Evolutionary conservation across 2,113 vertebrate genomes (phyloP).

Genomic region (Madoqua kirkii): DNA sequence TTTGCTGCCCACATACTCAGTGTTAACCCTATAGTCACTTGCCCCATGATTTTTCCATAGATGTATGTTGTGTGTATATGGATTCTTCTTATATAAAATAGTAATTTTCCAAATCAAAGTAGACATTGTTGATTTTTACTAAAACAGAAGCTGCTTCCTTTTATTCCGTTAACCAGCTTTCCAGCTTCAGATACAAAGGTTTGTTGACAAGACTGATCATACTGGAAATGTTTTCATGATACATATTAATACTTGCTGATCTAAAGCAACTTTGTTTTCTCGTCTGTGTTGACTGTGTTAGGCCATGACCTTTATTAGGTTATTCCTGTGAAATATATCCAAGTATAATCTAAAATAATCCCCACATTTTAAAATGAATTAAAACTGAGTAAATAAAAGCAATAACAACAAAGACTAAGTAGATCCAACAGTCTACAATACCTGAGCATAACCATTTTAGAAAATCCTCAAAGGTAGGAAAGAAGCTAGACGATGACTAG

Average conservation of each 20-base stretch:
- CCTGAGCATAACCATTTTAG: not conserved
- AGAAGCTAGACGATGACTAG: not conserved
- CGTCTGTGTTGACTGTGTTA: rapidly evolving
- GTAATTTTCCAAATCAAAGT: not conserved
- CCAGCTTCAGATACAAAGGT: conserved; percentile 22
- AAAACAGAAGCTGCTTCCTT: not conserved
- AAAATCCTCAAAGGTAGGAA: not conserved
- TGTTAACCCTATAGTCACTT: conserved; percentile 77
- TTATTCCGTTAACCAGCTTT: not conserved
- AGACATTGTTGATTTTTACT: not conserved
- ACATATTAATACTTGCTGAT: not conserved
- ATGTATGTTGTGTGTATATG: not conserved
- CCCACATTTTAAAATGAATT: not conserved
- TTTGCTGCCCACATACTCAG: conserved; percentile 76
- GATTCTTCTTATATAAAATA: not conserved
- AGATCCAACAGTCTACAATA: not conserved
- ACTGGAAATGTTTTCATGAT: not conserved
- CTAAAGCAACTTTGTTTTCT: conserved; percentile 26
- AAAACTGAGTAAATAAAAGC: not conserved
- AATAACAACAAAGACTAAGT: not conserved
- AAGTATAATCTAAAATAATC: not conserved
- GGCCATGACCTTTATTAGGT: not conserved
- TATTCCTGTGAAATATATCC: not conserved
- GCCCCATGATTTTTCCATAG: conserved; percentile 33
- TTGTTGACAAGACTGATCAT: not conserved